Base-by-base conservation (phyloP, 2,113 vertebrate species). In the Passer montanus region DNA sequence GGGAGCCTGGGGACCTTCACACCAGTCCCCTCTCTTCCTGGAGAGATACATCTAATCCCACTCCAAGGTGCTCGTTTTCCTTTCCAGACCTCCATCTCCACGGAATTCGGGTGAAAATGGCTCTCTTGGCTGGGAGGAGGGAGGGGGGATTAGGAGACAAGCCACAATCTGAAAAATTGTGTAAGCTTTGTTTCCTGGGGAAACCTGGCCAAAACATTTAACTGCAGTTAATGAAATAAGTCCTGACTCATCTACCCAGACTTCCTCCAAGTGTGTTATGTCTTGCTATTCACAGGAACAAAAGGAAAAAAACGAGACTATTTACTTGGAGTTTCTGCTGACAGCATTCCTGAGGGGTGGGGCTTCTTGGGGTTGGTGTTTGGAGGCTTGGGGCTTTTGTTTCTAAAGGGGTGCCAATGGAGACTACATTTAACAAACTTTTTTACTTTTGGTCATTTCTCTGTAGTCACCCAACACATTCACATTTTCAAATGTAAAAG, bases 151-250 rank as follows among this genome's bases (percentile, higher is more conserved):
- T 69, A 94, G 55, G 68, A 96, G 83, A 93, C 72, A 93, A 94
- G 67, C 79, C 79, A 92, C 88, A 84, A 59, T 92, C 63, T 90
- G 68, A 93, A 80, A 69, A 95, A 96, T 63, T 43, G 63, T 90
- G 66, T 80, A 89, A 94, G 52, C 86, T 94, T 95, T 89, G 90
- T 95, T 94, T 94, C 83, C 83, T 92, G 2, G 13, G 83, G 86
- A 96, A 97, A 90, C 91, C 68, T 58, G 91, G 95, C 95, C 96
- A 95, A 90, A 90, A 90, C 33, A 78, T 77, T 88, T 89, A 95
- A 89, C 92, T 88, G 64, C 94, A 96, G 88, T 95, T 94, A 92
- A 86, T 56, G 78, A 95, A 95, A 7, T 82, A 64, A 91, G 44
- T 82, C 83, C 90, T 93, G 92, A 93, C 76, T 96, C 94, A 94